Base-by-base conservation (phyloP, 2,797 vertebrate genomes). In the Dryobates pubescens region DNA sequence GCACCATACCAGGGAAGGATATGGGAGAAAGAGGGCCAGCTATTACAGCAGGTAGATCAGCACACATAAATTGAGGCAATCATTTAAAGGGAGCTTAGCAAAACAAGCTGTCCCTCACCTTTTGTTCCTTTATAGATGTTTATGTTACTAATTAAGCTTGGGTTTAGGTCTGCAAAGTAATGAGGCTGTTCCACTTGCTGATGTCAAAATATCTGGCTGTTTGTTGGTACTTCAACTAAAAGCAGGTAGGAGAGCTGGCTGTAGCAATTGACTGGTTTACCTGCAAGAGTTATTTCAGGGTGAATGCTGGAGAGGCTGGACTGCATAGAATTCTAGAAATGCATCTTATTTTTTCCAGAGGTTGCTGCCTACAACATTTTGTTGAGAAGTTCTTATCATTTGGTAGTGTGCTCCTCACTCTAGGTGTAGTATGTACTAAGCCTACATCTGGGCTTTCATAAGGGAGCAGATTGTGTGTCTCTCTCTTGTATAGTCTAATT, bases 141-240 rank as follows among this genome's bases (percentile, higher is more conserved):
- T 93, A 88, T 96, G 65, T 80, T 88, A 9, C 91, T 96, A 96
- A 96, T 96, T 94, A 96, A 95, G 78, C 83, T 71, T 78, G 57
- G 88, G 76, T 82, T 95, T 92, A 69, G 79, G 71, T 91, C 86
- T 95, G 93, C 54, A 76, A 81, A 78, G 86, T 80, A 95, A 95
- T 95, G 92, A 95, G 85, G 59, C 76, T 94, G 43, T 95, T 92
- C 87, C n/a, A 90, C 59, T 82, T 81, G 89, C 86, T 58, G 83
- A 79, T 96, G 91, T 91, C 78, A 87, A 78, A 94, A 77, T 89
- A 96, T 45, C 91, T 95, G 94, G 62, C 69, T 92, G 71, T 78
- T 90, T 86, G 81, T 62, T 95, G 81, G 71, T 91, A 49, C 58
- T 57, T 88, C 22, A 63, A 90, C 87, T 77, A 61, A 91, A 89